Evolutionary conservation across 2,113 vertebrate genomes (phyloP).

Genomic region (Xenopus laevis): DNA sequence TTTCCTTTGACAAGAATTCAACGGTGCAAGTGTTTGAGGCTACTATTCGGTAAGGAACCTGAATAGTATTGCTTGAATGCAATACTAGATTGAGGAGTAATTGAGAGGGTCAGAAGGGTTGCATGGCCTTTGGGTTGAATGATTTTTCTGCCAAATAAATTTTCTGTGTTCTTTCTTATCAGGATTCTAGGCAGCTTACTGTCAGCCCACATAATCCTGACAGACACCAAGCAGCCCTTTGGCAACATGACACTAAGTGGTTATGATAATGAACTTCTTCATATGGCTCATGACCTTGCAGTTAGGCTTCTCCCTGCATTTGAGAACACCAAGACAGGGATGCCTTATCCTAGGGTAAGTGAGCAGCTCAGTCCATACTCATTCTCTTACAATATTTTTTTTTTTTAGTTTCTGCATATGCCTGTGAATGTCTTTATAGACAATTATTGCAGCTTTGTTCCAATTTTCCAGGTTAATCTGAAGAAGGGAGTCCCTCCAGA

Average conservation of each 20-base stretch:
- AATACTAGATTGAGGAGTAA: too few species aligned
- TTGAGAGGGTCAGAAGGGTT: too few species aligned
- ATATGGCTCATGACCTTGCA: conserved; percentile 91
- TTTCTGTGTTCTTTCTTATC: not conserved
- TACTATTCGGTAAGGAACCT: conserved; percentile 81
- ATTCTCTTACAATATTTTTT: not conserved
- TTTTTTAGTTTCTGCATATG: not conserved
- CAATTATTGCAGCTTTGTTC: not conserved
- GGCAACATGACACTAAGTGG: conserved; percentile 82
- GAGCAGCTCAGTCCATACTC: not conserved
- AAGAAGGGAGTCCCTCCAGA: conserved; percentile 87
- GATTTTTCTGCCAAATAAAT: not conserved
- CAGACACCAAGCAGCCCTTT: conserved; percentile 88
- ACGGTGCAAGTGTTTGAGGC: conserved; percentile 98
- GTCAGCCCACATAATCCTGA: conserved; percentile 93
- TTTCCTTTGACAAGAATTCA: conserved; percentile 96
- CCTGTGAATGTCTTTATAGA: not conserved
- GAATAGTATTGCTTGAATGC: too few species aligned
- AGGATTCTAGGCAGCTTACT: conserved; percentile 94
- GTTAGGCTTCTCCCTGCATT: conserved; percentile 93
- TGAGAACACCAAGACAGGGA: conserved; percentile 96
- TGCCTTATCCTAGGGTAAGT: conserved; percentile 89
- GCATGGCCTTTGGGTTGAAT: too few species aligned
- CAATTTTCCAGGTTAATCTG: conserved; percentile 80
- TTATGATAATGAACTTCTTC: conserved; percentile 89